Base-by-base conservation (phyloP, 2,888 invertebrate genomes). In the Netelia inedita region DNA sequence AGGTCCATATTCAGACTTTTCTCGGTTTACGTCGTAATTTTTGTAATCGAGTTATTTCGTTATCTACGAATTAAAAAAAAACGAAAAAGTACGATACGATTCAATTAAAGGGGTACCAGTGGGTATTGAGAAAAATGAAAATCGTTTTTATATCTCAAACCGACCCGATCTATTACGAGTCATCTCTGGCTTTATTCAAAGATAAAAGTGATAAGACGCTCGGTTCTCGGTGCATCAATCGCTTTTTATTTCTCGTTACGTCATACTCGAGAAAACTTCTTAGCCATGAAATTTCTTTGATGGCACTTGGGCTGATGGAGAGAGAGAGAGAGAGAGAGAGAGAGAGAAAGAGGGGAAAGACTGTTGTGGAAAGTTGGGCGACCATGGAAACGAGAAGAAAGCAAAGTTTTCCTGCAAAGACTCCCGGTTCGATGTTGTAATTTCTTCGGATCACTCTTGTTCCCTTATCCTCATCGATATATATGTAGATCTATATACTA, bases 181-280 rank as follows among this genome's bases (percentile, higher is more conserved):
- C 71, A 50, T 35, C 74, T 61, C 74, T 46, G 41, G 28, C 59
- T 53, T 71, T 81, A 71, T 81, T 85, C 79, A 61, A 82, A 71
- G 50, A 1, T 43, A 76, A 55, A 63, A 69, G 46, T 69, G 59
- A 23, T 71, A 59, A 41, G 11, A 10, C 59, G 3, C 14, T 16
- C 57, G 10, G 63, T 69, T 23, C 72, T 63, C 71, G 53, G 74
- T 35, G 50, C 61, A 21, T 65, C 50, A 43, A 46, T 19, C 23
- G 43, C 1, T 11, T 61, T 68, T 66, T 65, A 65, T 72, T 19
- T 65, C 43, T 65, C 16, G 6, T 65, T 55, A n/a, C 28, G 19
- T 66, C 66, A 55, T 41, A 41, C 43, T 16, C n/a, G 23, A 55
- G 53, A 43, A 79, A 79, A 72, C 65, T 79, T 78, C 72, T 57